phyloP scores from a whole-genome alignment of 2,888 invertebrate genomes.

The Halocaridina rubra region DNA sequence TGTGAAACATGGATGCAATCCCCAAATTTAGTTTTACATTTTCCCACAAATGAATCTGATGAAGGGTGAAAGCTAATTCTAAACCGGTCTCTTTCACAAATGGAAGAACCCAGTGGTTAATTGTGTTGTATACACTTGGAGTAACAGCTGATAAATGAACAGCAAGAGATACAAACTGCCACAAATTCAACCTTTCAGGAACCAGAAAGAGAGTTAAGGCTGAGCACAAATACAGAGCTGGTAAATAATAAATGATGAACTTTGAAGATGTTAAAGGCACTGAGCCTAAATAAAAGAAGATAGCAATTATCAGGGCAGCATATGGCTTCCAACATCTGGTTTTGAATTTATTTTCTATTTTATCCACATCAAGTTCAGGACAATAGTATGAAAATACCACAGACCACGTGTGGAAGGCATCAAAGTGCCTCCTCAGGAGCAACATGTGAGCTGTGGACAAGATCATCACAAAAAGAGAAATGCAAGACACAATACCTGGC shows the following conservation, averaged over 20 bases:
- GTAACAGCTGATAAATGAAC: slow-evolving; percentile 12
- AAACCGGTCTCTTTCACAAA: not conserved
- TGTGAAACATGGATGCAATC: slow-evolving; percentile 8
- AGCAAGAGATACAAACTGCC: slow-evolving; percentile 29
- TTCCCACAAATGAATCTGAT: not conserved
- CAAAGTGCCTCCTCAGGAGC: not conserved
- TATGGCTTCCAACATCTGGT: slow-evolving; percentile 27
- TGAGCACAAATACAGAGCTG: not conserved
- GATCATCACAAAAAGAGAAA: slow-evolving; percentile 24
- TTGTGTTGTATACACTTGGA: not conserved
- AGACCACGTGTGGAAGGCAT: slow-evolving; percentile 13
- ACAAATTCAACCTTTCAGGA: not conserved
- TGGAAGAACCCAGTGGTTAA: not conserved
- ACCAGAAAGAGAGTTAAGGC: not conserved
- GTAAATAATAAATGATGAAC: slow-evolving; percentile 2
- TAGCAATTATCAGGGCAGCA: not conserved
- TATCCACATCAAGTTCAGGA: slow-evolving; percentile 13
- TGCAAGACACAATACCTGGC: slow-evolving; percentile 12
- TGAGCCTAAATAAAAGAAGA: slow-evolving; percentile 1
- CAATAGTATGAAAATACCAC: slow-evolving; percentile 23
- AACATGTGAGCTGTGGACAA: slow-evolving; percentile 9
- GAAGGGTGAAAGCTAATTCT: not conserved
- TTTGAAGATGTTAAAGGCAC: not conserved
- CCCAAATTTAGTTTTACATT: slow-evolving; percentile 15
- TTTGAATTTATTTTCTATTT: slow-evolving; percentile 21